Evolutionary conservation across 1,140 invertebrate species (phyloP).

Genomic region (Argopecten irradians): DNA sequence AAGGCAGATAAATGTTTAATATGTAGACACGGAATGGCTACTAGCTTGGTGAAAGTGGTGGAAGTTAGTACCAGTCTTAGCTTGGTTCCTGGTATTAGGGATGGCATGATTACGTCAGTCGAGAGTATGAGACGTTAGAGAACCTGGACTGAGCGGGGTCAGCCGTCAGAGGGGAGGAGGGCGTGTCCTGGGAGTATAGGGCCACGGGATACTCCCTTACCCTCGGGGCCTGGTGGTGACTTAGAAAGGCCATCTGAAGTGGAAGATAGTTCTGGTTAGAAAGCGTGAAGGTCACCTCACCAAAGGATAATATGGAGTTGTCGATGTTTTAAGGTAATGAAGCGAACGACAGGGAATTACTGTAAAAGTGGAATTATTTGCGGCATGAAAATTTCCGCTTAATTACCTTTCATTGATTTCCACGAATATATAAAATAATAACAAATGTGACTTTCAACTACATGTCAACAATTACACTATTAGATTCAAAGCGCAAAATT

Average conservation of each 20-base stretch:
- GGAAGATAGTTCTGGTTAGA: background rate
- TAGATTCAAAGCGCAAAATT: no score
- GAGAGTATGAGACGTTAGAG: background rate
- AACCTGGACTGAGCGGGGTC: background rate
- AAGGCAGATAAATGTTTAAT: no score
- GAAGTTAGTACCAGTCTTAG: background rate
- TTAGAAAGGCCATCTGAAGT: slow-evolving; percentile 16
- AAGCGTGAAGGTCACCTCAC: background rate
- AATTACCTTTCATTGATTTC: no score
- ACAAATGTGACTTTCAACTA: no score
- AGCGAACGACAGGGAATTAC: no score
- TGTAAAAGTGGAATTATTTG: no score
- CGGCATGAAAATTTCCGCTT: no score
- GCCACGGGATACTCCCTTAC: slow-evolving; percentile 13
- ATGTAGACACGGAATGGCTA: no score
- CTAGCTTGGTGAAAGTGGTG: background rate
- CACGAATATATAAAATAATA: no score
- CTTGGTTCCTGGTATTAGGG: background rate
- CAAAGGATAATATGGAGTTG: background rate
- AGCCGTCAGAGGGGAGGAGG: background rate
- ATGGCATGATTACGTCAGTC: slow-evolving; percentile 7
- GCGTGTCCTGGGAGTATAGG: slow-evolving; percentile 1
- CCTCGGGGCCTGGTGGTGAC: background rate
- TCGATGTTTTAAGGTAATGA: background rate
- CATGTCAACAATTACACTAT: no score